A percentile compares a stretch with the other conserved stretches of the same genome.
Conservation (phyloP, 2,797 vertebrate genomes). For the Hylomyscus alleni region DNA sequence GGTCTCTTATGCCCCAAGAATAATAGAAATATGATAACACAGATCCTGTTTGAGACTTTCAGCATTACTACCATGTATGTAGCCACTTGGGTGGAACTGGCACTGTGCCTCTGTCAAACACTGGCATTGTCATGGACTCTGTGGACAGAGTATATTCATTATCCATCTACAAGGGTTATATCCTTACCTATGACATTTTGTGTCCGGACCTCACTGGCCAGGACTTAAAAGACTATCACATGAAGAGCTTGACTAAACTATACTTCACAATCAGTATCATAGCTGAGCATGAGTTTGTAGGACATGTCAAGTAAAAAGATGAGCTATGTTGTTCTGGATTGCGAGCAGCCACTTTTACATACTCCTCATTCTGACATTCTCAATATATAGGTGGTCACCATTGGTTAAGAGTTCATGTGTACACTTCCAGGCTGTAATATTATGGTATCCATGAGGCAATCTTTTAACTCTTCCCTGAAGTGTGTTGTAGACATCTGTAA, state of each 20-base stretch:
- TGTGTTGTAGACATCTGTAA: constrained; percentile 91
- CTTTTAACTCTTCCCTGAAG: constrained; percentile 86
- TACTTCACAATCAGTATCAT: background rate
- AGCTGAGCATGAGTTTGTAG: background rate
- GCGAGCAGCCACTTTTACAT: background rate
- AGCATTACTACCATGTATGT: background rate
- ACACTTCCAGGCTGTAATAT: constrained; percentile 93
- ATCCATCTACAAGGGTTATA: background rate
- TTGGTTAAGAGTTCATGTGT: constrained; percentile 69
- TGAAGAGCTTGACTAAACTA: background rate
- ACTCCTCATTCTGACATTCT: background rate
- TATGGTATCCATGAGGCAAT: constrained; percentile 88
- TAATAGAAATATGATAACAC: background rate
- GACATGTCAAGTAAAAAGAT: background rate
- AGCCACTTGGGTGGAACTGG: background rate
- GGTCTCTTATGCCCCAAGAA: background rate
- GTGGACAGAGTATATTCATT: background rate
- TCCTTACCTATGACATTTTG: background rate
- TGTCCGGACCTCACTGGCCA: background rate
- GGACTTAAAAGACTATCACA: background rate
- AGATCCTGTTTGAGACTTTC: background rate
- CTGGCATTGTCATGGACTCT: background rate
- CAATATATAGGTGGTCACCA: background rate
- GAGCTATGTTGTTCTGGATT: background rate
- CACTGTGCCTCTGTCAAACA: background rate